Evolutionary conservation across 30 jellyfish, hydroid and myxozoan species (phyloP), one percentile per base, ranked within the genome.

Genomic region (Mastigias papua): DNA sequence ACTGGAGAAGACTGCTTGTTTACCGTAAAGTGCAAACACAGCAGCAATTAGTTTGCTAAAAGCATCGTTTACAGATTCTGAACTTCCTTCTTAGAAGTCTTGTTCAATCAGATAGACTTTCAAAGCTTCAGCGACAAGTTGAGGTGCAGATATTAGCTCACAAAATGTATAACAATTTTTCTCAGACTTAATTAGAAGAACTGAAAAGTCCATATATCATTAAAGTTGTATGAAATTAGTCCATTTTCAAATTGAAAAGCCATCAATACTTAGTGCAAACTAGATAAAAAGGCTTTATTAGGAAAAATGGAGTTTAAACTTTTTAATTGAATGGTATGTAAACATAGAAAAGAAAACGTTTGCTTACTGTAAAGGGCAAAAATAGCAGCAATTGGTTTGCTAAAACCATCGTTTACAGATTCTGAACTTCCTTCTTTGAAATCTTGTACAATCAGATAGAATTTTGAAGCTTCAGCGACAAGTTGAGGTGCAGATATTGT

Each of bases 61-160:
- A 23, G 82, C 70, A 8, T 37, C 79, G 2, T 42, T 69, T 0
- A 54, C 51, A 0, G 77, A 28, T 7, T 69, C 81, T 20, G 77
- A 69, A 0, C 67, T 57, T 23, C 26, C 50, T 0, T n/a, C 90
- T 1, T 68, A 32, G 54, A 42, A 42, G 13, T 19, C 62, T 37
- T 80, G 90, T 3, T 62, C 67, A 27, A 80, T n/a, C 7, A 66
- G 75, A 57, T 80, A 80, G 79, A 80, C 42, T 46, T 80, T 67
- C 5, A 50, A n/a, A 16, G 90, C 90, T 35, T 80, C 90, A 20
- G 73, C 78, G 4, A 82, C 72, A 30, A 80, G 82, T 3, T 67
- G 70, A 7, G 90, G 90, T 11, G 90, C 82, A 2, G 65, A 29
- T 34, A 80, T 80, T 48, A n/a, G n/a, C n/a, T n/a, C n/a, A n/a